These are phyloP conservation scores for Ormyrus rosae DNA, from an alignment of 2,888 invertebrate genomes.

Conservation along the genomic window DNA sequence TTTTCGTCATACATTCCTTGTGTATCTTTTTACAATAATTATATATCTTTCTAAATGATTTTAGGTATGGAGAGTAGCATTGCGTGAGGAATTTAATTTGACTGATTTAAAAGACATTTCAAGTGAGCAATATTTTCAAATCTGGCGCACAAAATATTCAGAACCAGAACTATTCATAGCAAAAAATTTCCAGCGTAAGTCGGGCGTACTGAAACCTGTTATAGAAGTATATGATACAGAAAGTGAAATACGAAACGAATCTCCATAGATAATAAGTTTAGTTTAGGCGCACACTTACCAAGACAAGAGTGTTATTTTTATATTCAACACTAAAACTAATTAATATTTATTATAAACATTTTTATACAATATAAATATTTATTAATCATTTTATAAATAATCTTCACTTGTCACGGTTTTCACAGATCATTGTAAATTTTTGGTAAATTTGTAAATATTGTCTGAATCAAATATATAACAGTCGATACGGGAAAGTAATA, in stretches of 20 bases:
- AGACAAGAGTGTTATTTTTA: conserved; percentile 42
- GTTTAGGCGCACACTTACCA: conserved; percentile 12
- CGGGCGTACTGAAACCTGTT: conserved; percentile 1
- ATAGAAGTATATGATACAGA: background rate
- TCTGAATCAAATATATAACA: too few relatives aligned
- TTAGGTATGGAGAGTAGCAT: conserved; percentile 77
- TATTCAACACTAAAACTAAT: too few relatives aligned
- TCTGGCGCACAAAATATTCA: conserved; percentile 75
- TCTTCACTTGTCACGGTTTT: conserved; percentile 3
- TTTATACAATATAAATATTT: too few relatives aligned
- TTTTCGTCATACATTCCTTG: background rate
- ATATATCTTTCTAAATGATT: conserved; percentile 44
- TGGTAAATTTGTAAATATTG: too few relatives aligned
- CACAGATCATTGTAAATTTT: background rate
- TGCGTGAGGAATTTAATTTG: conserved; percentile 74
- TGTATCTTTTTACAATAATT: background rate
- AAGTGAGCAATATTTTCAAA: conserved; percentile 75
- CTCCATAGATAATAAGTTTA: background rate
- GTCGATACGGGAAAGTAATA: background rate
- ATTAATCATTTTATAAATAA: too few relatives aligned
- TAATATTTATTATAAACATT: too few relatives aligned
- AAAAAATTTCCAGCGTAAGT: conserved; percentile 31
- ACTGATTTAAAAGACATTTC: conserved; percentile 72
- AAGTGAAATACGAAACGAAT: background rate
- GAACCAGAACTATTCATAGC: conserved; percentile 66